A percentile compares a stretch with the other conserved stretches of the same genome.
phyloP scores from a whole-genome alignment of 2,888 invertebrate species.

The Crematogaster levior region DNA sequence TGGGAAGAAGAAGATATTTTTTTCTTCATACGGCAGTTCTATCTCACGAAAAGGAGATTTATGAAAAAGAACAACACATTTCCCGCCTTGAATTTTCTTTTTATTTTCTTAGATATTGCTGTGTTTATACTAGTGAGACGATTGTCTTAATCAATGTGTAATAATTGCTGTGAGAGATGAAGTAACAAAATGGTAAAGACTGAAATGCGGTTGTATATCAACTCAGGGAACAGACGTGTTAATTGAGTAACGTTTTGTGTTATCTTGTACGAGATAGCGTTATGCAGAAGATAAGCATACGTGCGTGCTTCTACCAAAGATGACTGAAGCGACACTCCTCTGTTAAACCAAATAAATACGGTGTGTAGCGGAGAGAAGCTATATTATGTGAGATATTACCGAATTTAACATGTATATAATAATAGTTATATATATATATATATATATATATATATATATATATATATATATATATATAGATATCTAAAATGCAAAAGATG shows the following conservation, averaged over 20 bases:
- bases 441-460: not conserved
- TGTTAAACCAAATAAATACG: conserved; percentile 77
- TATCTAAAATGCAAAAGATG: no score
- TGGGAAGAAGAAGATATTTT: not conserved
- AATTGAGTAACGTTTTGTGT: conserved; percentile 72
- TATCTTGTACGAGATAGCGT: conserved; percentile 66
- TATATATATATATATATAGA: no score
- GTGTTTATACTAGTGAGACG: conserved; percentile 70
- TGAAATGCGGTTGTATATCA: conserved; percentile 82
- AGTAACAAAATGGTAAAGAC: conserved; percentile 79
- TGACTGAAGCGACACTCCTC: conserved; percentile 81
- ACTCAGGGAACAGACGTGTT: conserved; percentile 83
- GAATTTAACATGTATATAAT: conserved; percentile 66
- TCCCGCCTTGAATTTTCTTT: conserved; percentile 11
- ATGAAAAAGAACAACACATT: not conserved
- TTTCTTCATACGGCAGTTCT: not conserved
- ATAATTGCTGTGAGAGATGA: conserved; percentile 71
- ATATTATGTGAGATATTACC: conserved; percentile 67
- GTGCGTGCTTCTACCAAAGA: conserved; percentile 82
- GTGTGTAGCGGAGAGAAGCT: conserved; percentile 64
- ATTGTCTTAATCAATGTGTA: conserved; percentile 72
- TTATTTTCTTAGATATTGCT: conserved; percentile 32
- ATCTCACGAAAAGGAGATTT: not conserved
- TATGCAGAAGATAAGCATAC: conserved; percentile 56
- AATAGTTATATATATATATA: conserved; percentile 26